Conservation (phyloP, 2,113 vertebrate genomes). For the Narcine bancroftii region DNA sequence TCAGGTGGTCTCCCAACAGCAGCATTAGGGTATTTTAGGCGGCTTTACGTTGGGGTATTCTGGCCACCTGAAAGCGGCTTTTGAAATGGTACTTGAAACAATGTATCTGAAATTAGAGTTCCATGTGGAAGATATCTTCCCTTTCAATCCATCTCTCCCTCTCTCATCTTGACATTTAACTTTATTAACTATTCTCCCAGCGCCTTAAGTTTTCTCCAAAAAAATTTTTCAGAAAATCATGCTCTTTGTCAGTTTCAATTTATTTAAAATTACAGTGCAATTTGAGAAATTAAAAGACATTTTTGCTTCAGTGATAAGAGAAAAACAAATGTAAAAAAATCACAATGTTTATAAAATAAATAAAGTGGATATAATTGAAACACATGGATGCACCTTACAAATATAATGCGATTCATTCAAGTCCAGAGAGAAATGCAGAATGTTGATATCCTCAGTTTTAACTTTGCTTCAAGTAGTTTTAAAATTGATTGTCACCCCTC, state of each 20-base stretch:
- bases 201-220: not conserved
- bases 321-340: not conserved
- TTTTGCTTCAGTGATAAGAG: not conserved
- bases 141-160: not conserved
- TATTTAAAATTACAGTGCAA: not conserved
- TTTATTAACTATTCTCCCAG: not conserved
- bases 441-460: not conserved
- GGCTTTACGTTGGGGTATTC: no score
- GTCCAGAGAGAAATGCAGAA: not conserved
- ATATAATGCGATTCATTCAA: not conserved
- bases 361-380: no score
- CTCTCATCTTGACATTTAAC: not conserved
- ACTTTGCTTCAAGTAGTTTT: not conserved
- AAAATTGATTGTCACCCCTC: not conserved
- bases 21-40: no score
- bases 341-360: not conserved
- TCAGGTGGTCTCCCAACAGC: no score
- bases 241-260: not conserved
- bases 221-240: not conserved
- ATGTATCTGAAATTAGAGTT: not conserved
- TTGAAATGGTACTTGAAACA: not conserved
- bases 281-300: not conserved
- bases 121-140: not conserved
- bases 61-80: no score
- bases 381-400: not conserved